These are phyloP conservation scores for Trimorus sp. DNA, from an alignment of 2,888 invertebrate species.

Conservation along the genomic window DNA sequence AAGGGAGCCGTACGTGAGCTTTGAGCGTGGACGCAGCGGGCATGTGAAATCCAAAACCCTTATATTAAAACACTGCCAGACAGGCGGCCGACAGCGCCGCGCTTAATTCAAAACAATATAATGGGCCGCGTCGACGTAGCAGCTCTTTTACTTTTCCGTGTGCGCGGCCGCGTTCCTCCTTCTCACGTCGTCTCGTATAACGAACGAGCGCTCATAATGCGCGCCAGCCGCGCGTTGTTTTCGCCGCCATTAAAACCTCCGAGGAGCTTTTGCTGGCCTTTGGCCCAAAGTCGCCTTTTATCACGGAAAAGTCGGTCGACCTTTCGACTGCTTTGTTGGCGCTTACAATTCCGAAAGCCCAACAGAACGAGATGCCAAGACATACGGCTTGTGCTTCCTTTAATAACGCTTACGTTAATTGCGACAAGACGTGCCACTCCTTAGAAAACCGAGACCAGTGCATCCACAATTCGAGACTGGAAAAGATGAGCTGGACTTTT, in stretches of 20 bases:
- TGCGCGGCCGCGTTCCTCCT: slow-evolving; percentile 34
- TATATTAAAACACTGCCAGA: slow-evolving; percentile 76
- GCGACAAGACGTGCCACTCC: neutral
- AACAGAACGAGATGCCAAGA: slow-evolving; percentile 14
- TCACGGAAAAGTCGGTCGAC: slow-evolving; percentile 31
- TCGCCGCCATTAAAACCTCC: slow-evolving; percentile 57
- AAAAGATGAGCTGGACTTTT: too few relatives aligned
- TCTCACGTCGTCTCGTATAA: slow-evolving; percentile 60
- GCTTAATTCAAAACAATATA: slow-evolving; percentile 79
- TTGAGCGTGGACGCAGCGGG: slow-evolving; percentile 63
- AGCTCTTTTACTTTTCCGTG: slow-evolving; percentile 54
- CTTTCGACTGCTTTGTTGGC: slow-evolving; percentile 23
- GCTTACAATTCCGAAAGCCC: slow-evolving; percentile 21
- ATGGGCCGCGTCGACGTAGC: slow-evolving; percentile 73
- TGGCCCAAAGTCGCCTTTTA: slow-evolving; percentile 39
- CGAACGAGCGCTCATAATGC: slow-evolving; percentile 69
- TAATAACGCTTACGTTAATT: slow-evolving; percentile 33
- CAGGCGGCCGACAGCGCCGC: slow-evolving; percentile 70
- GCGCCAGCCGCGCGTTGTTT: slow-evolving; percentile 39
- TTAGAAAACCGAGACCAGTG: neutral
- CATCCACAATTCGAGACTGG: too few relatives aligned
- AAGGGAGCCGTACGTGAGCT: slow-evolving; percentile 62
- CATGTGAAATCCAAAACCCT: slow-evolving; percentile 78
- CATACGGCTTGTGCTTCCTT: slow-evolving; percentile 14
- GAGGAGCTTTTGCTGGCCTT: slow-evolving; percentile 33